phyloP scores from a whole-genome alignment of 1,140 invertebrate genomes.

The Anastrepha obliqua region DNA sequence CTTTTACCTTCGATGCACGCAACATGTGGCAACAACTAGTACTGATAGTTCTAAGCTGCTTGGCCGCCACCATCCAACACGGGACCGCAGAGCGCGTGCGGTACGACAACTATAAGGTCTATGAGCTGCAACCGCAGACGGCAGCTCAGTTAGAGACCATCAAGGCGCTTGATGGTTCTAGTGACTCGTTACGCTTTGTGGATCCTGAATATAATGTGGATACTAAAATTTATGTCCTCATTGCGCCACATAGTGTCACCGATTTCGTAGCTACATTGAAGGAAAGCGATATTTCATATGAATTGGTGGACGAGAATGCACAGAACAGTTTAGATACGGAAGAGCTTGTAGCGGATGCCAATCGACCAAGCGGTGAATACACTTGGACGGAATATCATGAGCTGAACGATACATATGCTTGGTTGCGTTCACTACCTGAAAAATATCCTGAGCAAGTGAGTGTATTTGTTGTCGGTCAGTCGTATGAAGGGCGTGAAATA shows the following conservation, averaged over 20 bases:
- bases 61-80: background rate
- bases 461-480: constrained; percentile 76
- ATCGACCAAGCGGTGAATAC: constrained; percentile 60
- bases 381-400: constrained; percentile 74
- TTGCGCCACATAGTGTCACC: constrained; percentile 61
- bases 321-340: constrained; percentile 70
- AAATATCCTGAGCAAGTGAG: constrained; percentile 75
- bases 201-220: constrained; percentile 59
- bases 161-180: constrained; percentile 57
- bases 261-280: constrained; percentile 56
- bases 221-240: constrained; percentile 58
- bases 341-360: constrained; percentile 61
- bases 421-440: constrained; percentile 72
- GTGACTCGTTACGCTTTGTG: constrained; percentile 60
- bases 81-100: constrained; percentile 48
- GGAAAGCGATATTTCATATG: constrained; percentile 24
- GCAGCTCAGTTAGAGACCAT: constrained; percentile 68
- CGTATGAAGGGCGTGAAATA: constrained; percentile 79
- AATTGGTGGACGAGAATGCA: constrained; percentile 68
- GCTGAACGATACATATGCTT: constrained; percentile 75
- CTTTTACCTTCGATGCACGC: background rate
- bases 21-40: constrained; percentile 42
- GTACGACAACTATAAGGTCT: constrained; percentile 75
- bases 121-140: constrained; percentile 69
- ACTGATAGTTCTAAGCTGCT: background rate